These are phyloP conservation scores for Eptatretus burgeri DNA, from an alignment of 2,113 vertebrate species.

Conservation along the genomic window DNA sequence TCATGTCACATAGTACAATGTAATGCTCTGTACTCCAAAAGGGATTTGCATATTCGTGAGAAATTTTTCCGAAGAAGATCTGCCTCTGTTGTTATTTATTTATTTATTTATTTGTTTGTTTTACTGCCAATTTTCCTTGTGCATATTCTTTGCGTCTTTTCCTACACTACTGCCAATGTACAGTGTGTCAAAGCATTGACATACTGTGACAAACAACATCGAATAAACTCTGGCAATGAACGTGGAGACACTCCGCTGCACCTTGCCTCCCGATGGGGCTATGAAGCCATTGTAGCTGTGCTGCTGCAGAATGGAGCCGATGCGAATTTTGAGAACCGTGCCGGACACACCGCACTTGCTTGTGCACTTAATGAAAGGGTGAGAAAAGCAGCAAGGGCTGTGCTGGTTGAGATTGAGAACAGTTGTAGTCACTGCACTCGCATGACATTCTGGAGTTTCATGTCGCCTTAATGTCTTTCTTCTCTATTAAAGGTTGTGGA, in stretches of 20 bases:
- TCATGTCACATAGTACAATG: not conserved
- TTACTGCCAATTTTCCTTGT: too few relatives aligned
- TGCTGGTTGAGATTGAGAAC: not conserved
- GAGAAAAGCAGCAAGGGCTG: slow-evolving; percentile 6
- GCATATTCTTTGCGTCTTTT: too few relatives aligned
- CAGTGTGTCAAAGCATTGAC: slow-evolving; percentile 72
- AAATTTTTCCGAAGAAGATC: slow-evolving; percentile 1
- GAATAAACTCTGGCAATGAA: slow-evolving; percentile 50
- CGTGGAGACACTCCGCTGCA: slow-evolving; percentile 71
- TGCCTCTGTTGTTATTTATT: slow-evolving; percentile 10
- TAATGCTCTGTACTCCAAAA: not conserved
- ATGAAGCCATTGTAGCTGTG: slow-evolving; percentile 58
- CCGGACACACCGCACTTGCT: slow-evolving; percentile 37
- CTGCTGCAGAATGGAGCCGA: slow-evolving; percentile 60
- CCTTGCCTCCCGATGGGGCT: slow-evolving; percentile 71
- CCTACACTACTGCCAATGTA: too few relatives aligned
- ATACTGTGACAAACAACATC: slow-evolving; percentile 45
- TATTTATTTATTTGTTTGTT: slow-evolving; percentile 13
- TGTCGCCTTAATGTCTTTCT: not conserved
- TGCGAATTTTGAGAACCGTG: slow-evolving; percentile 30
- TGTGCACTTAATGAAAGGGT: slow-evolving; percentile 83
- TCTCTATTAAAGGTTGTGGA: too few relatives aligned
- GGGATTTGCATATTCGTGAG: slow-evolving; percentile 8
- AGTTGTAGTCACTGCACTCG: not conserved
- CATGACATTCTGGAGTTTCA: not conserved